Percentiles rank a stretch among this genome's conserved stretches.
Evolutionary conservation across 2,888 invertebrate genomes (phyloP).

Genomic region (Caprella mutica): DNA sequence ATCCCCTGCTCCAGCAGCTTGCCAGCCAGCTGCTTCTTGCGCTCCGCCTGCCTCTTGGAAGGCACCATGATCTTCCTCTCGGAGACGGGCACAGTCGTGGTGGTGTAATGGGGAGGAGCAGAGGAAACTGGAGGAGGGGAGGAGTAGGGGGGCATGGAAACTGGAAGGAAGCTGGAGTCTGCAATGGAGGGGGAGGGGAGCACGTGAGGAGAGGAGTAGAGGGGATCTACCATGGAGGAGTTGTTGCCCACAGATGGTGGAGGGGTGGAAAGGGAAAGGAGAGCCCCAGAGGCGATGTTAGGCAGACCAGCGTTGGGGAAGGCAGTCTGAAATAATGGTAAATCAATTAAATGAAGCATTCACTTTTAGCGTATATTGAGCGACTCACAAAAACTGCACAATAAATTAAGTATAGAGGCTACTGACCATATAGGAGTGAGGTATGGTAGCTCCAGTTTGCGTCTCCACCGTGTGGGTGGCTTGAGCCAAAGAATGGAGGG

Average conservation of each 20-base stretch:
- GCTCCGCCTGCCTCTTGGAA: constrained; percentile 27
- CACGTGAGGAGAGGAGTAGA: no score
- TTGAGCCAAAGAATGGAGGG: constrained; percentile 25
- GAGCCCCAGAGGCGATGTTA: no score
- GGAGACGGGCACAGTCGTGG: constrained; percentile 30
- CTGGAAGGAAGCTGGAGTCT: constrained; percentile 19
- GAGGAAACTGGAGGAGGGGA: no score
- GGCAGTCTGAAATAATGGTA: no score
- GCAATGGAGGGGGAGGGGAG: no score
- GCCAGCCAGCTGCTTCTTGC: constrained; percentile 32
- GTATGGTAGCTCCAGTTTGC: constrained; percentile 28
- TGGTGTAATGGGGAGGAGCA: constrained; percentile 25
- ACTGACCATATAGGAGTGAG: constrained; percentile 11
- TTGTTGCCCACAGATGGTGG: no score
- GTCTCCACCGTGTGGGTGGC: constrained; percentile 33
- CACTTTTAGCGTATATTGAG: no score
- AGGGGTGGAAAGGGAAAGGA: no score
- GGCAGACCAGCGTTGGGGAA: no score
- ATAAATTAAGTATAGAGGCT: background rate
- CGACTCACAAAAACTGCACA: constrained; percentile 13
- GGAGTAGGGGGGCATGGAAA: constrained; percentile 19
- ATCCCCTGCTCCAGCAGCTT: no score
- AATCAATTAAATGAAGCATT: no score
- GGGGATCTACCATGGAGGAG: no score
- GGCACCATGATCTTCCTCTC: constrained; percentile 33